Conservation (phyloP, 2,888 invertebrate species). For the Tribolium freemani region DNA sequence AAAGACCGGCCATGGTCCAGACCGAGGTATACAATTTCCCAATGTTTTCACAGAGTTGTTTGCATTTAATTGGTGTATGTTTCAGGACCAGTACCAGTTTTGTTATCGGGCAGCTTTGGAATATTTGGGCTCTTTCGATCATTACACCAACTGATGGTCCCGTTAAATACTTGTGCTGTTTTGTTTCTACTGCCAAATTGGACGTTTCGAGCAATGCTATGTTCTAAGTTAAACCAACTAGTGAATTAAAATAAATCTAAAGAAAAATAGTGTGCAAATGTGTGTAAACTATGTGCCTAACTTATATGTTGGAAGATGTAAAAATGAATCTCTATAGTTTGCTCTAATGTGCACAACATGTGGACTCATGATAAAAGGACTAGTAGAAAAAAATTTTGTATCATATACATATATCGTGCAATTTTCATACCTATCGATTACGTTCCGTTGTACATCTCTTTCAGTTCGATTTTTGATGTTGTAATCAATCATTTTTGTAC, state of each 20-base stretch:
- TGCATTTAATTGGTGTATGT: slow-evolving; percentile 42
- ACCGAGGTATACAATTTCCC: slow-evolving; percentile 86
- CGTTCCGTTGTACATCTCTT: slow-evolving; percentile 33
- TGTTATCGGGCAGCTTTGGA: slow-evolving; percentile 99
- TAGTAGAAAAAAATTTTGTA: slow-evolving; percentile 42
- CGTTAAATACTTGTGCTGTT: slow-evolving; percentile 61
- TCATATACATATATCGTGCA: slow-evolving; percentile 42
- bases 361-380: slow-evolving; percentile 45
- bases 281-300: slow-evolving; percentile 67
- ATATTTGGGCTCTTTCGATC: slow-evolving; percentile 98
- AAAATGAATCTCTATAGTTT: slow-evolving; percentile 51
- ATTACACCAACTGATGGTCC: slow-evolving; percentile 85
- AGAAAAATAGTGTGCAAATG: slow-evolving; percentile 63
- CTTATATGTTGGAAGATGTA: slow-evolving; percentile 54
- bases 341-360: slow-evolving; percentile 58
- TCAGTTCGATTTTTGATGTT: slow-evolving; percentile 43
- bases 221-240: slow-evolving; percentile 50
- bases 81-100: slow-evolving; percentile 99
- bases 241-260: slow-evolving; percentile 48
- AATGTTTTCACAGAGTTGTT: neutral
- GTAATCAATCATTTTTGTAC: slow-evolving; percentile 41
- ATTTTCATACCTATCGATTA: slow-evolving; percentile 44
- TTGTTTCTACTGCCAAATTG: slow-evolving; percentile 58
- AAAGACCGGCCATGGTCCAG: slow-evolving; percentile 99
- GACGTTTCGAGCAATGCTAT: slow-evolving; percentile 44